Evolutionary conservation across 2,888 invertebrate genomes (phyloP), one percentile per base, ranked within the genome.

Genomic region (Protonemura montana): DNA sequence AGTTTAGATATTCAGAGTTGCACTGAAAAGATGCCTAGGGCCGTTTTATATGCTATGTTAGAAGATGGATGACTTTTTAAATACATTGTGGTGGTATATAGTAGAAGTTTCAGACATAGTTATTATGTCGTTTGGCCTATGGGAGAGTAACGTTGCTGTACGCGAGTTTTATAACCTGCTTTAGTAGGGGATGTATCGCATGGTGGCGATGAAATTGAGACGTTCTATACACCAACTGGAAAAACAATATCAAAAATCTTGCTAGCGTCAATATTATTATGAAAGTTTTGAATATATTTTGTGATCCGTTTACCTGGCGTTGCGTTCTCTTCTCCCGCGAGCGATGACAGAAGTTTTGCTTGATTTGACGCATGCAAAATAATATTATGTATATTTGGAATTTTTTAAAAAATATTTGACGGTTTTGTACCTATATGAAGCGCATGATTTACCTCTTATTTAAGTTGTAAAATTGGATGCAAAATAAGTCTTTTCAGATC

Each of bases 21-120:
- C 26, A 42, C 35, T 35, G 82, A 26, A 76, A 28, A 84, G 59
- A 41, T 10, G 76, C 84, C 84, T 26, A 0, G 16, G 28, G 84
- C 84, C 28, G 59, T 84, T 76, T 84, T 28, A 76, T 76, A 27
- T 25, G 42, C 7, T 21, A 41, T 41, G 82, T 26, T n/a, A 83
- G 42, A 81, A 84, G 87, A 86, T 85, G 85, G 85, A 87, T 87
- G 83, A 80, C 86, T 80, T 86, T 87, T 86, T 86, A 87, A 87
- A 85, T 83, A 78, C 85, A 81, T 80, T 59, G n/a, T 30, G n/a
- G n/a, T 81, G 30, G 81, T 16, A 81, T 35, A 3, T 30, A n/a
- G 28, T 6, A 28, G 81, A 81, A 30, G n/a, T n/a, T 30, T 28
- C 28, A 30, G 81, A 29, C n/a, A 30, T 27, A 81, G 59, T 81